Evolutionary conservation across 2,888 invertebrate genomes (phyloP).

Genomic region (Pocota personata): DNA sequence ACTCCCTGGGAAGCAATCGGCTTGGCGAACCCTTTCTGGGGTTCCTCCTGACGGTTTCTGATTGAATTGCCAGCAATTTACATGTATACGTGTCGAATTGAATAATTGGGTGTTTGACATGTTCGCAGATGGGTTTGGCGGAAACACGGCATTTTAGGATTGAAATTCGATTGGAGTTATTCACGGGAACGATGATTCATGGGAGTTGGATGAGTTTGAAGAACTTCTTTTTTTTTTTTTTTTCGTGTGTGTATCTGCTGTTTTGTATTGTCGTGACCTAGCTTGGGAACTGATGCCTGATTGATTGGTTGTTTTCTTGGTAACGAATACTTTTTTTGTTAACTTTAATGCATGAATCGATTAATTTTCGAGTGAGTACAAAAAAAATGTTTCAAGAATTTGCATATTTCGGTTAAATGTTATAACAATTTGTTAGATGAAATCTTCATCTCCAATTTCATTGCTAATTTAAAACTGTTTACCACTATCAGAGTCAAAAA

Average conservation of each 20-base stretch:
- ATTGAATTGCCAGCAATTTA: constrained; percentile 74
- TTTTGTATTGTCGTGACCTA: constrained; percentile 10
- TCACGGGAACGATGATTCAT: constrained; percentile 58
- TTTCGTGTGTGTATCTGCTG: not conserved
- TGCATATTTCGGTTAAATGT: not conserved
- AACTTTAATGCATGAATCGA: not conserved
- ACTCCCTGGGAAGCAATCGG: constrained; percentile 46
- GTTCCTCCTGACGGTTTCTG: constrained; percentile 64
- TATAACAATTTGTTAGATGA: constrained; percentile 2
- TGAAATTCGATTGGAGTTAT: constrained; percentile 62
- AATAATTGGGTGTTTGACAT: constrained; percentile 74
- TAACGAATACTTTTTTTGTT: not conserved
- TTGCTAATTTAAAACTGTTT: not conserved
- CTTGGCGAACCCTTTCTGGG: constrained; percentile 52
- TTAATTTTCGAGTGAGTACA: not conserved
- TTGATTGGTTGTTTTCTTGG: constrained; percentile 20
- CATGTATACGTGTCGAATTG: constrained; percentile 74
- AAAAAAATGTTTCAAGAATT: not conserved
- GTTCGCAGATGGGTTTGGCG: constrained; percentile 69
- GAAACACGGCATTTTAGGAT: constrained; percentile 58
- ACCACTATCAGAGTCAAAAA: constrained; percentile 16
- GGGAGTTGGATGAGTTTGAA: constrained; percentile 23
- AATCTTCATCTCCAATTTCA: constrained; percentile 3
- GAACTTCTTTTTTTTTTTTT: not conserved
- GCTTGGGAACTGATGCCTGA: constrained; percentile 30